Evolutionary conservation across 1,140 invertebrate genomes (phyloP), one percentile per base, ranked within the genome.

Genomic region (Gryon sp.): DNA sequence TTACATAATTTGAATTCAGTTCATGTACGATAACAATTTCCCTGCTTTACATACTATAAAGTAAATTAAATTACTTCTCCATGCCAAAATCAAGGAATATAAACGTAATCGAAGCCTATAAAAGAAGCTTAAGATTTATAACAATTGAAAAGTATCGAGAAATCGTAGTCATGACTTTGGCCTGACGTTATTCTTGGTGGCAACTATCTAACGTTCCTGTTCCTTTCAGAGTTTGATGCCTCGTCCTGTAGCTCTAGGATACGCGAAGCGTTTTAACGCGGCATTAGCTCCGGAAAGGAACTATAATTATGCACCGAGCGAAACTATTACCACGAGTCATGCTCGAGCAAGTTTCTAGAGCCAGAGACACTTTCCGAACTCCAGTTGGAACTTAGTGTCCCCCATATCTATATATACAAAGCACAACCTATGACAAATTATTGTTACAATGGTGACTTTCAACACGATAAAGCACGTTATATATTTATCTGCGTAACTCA

Each of bases 301-400:
- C 78, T 76, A 84, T 84, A 86, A 86, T 84, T 86, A 83, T 83
- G 78, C 80, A 68, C 76, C 75, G 70, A 68, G 63, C 73, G 80
- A 83, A 86, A 84, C 82, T 81, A 81, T 84, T 84, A 83, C 80
- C 77, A 30, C 78, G 80, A 83, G 79, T 83, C 81, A 80, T 70
- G 76, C 76, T 74, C 48, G 63, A 66, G 60, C 70, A 84, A 83
- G 78, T 84, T 85, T 79, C 80, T 55, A 77, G 41, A 36, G 41
- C 45, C 22, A 45, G 65, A 63, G 76, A 78, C 69, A 78, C 70
- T 74, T 78, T 78, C 68, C 46, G 62, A 78, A 78, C 68, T 78
- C 12, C 62, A 70, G 75, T 68, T 78, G 68, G 24, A 78, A 78
- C 74, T 76, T 76, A 19, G 38, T 26, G 16, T 19, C 2, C 8